A percentile compares a stretch with the other conserved stretches of the same genome.
phyloP scores from a whole-genome alignment of 2,113 vertebrate species.

The Myodes glareolus region DNA sequence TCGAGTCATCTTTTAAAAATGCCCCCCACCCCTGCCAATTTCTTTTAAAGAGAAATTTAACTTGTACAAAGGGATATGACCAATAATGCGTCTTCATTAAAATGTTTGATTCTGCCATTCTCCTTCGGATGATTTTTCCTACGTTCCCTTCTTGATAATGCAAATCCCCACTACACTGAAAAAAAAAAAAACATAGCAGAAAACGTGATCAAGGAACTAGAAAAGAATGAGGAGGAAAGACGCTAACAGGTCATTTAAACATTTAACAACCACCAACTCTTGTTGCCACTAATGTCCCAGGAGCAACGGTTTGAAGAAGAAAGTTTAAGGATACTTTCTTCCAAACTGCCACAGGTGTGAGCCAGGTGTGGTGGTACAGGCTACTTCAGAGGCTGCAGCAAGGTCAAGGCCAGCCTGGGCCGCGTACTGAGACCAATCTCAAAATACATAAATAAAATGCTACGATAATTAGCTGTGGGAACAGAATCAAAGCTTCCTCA shows the following conservation, averaged over 20 bases:
- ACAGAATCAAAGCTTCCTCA: neutral
- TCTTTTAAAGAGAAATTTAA: neutral
- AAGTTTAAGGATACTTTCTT: neutral
- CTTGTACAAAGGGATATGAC: neutral
- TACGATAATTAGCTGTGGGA: neutral
- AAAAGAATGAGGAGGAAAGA: neutral
- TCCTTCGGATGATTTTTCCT: neutral
- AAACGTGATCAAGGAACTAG: neutral
- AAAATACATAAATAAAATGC: neutral
- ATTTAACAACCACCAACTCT: neutral
- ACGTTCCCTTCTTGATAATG: conserved; percentile 1
- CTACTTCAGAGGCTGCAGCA: neutral
- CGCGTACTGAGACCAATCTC: neutral
- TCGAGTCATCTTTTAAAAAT: neutral
- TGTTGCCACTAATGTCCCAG: neutral
- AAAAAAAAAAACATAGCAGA: neutral
- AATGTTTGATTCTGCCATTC: neutral
- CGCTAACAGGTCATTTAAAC: neutral
- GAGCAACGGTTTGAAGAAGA: neutral
- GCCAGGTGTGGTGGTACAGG: neutral
- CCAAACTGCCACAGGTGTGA: neutral
- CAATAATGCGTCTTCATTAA: neutral
- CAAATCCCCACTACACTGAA: neutral
- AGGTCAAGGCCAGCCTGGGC: neutral
- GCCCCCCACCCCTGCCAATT: neutral